Conservation (phyloP, 2,888 invertebrate species). For the Himalopsyche anomala region DNA sequence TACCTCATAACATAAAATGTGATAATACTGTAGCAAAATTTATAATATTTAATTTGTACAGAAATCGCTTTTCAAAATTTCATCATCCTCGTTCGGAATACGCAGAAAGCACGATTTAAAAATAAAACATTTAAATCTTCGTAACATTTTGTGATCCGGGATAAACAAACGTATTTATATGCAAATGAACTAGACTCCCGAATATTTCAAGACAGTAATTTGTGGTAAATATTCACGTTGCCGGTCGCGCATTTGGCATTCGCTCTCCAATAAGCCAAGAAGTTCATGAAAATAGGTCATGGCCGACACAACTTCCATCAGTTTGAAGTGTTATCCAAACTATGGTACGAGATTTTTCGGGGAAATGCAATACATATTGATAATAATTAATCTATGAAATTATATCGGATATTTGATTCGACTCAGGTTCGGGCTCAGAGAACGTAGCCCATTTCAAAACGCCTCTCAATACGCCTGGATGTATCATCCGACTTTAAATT, state of each 20-base stretch:
- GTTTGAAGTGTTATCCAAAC: background rate
- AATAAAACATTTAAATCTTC: constrained; percentile 16
- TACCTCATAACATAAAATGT: too few relatives aligned
- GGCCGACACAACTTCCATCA: background rate
- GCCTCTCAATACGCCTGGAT: too few relatives aligned
- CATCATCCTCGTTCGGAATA: background rate
- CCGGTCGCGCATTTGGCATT: constrained; percentile 20
- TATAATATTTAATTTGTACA: background rate
- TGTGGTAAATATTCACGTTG: constrained; percentile 27
- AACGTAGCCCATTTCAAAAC: too few relatives aligned
- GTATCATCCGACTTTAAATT: too few relatives aligned
- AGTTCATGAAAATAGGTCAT: constrained; percentile 33
- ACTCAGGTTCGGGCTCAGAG: too few relatives aligned
- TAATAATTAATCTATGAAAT: too few relatives aligned
- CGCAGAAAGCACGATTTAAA: background rate
- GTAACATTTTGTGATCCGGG: constrained; percentile 1
- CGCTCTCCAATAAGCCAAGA: constrained; percentile 31
- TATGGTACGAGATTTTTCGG: background rate
- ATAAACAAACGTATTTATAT: constrained; percentile 34
- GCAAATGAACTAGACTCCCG: constrained; percentile 17
- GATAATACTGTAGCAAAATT: too few relatives aligned
- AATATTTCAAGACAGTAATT: constrained; percentile 18
- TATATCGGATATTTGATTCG: too few relatives aligned
- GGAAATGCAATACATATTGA: too few relatives aligned
- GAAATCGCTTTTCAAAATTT: constrained; percentile 4